Evolutionary conservation across 2,113 vertebrate species (phyloP).

Genomic region (Sylvilagus bachmani): DNA sequence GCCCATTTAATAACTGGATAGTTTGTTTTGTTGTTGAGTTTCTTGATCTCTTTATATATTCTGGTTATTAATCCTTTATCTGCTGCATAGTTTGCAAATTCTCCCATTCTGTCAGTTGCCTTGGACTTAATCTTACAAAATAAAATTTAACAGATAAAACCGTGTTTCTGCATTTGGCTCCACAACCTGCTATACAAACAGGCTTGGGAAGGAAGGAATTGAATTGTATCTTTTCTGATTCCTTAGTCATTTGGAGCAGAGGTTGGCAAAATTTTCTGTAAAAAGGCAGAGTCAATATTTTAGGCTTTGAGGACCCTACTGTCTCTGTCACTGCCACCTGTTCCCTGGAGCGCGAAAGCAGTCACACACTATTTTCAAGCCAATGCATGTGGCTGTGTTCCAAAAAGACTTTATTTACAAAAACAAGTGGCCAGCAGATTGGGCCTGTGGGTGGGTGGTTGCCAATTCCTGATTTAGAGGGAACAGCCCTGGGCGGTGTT

Average conservation of each 20-base stretch:
- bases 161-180: not conserved
- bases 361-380: not conserved
- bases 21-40: too few relatives aligned
- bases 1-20: too few relatives aligned
- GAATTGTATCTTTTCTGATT: not conserved
- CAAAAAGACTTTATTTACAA: slow-evolving; percentile 55
- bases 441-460: not conserved
- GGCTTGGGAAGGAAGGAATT: not conserved
- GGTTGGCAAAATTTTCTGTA: not conserved
- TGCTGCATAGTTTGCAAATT: too few relatives aligned
- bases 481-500: not conserved
- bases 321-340: not conserved
- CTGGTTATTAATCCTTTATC: too few relatives aligned
- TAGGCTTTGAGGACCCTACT: not conserved
- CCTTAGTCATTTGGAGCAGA: not conserved
- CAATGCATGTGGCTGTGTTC: not conserved
- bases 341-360: not conserved
- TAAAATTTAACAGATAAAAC: slow-evolving; percentile 22
- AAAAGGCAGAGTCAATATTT: not conserved
- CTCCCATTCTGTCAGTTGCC: too few relatives aligned
- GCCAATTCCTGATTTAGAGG: not conserved
- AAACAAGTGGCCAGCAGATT: not conserved
- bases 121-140: not conserved
- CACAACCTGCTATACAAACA: not conserved
- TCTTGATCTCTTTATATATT: too few relatives aligned